These are phyloP conservation scores for Tinamus guttatus DNA, from an alignment of 2,113 vertebrate species.

Conservation along the genomic window DNA sequence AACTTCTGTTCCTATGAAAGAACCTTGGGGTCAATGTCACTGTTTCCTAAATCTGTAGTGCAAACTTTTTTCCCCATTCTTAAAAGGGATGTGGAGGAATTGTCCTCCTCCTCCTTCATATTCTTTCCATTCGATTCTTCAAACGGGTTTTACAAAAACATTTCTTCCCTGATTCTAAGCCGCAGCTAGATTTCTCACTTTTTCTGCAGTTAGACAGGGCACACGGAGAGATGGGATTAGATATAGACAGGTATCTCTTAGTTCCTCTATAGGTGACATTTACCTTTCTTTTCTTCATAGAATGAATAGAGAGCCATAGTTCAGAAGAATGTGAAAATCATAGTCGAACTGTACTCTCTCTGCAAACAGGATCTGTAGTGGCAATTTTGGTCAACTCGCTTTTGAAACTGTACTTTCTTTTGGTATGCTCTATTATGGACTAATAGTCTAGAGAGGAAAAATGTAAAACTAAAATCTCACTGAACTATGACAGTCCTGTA, in stretches of 20 bases:
- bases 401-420: background rate
- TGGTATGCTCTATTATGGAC: background rate
- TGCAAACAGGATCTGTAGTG: background rate
- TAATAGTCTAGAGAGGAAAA: background rate
- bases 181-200: background rate
- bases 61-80: background rate
- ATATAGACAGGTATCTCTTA: background rate
- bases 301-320: background rate
- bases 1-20: background rate
- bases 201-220: background rate
- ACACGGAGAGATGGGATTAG: background rate
- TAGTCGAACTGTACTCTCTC: background rate
- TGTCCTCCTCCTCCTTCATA: background rate
- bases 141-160: background rate
- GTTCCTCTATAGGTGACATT: background rate
- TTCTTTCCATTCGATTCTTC: slow-evolving; percentile 11
- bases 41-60: background rate
- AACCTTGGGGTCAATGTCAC: background rate
- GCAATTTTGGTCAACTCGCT: background rate
- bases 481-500: background rate
- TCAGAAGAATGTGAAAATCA: background rate
- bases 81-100: background rate
- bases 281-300: background rate
- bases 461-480: background rate
- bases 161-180: background rate